Conservation (phyloP, 2,113 vertebrate genomes). For the Donacobius atricapilla region DNA sequence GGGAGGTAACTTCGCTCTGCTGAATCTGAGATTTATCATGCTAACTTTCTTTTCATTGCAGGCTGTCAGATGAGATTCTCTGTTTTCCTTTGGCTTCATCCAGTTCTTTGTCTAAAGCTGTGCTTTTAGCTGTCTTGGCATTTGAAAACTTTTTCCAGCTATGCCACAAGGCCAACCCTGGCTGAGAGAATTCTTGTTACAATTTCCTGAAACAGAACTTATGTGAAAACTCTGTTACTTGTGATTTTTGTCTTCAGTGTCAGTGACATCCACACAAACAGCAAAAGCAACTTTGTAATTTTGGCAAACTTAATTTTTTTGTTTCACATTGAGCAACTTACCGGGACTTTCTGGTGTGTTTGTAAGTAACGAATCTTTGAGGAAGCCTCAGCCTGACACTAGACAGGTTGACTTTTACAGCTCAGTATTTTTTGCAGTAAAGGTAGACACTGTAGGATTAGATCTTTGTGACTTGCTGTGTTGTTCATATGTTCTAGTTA, state of each 20-base stretch:
- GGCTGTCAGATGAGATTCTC: not conserved
- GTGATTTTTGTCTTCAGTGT: not conserved
- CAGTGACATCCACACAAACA: not conserved
- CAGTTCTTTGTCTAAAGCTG: not conserved
- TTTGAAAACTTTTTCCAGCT: not conserved
- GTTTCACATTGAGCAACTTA: not conserved
- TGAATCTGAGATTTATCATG: not conserved
- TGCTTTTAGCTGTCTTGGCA: slow-evolving; percentile 7
- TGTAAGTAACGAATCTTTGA: not conserved
- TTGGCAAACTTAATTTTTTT: not conserved
- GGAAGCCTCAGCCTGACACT: not conserved
- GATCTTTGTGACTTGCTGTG: not conserved
- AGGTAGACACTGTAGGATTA: not conserved
- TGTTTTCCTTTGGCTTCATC: not conserved
- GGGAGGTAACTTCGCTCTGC: not conserved
- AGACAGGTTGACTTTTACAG: not conserved
- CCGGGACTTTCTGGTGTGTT: not conserved
- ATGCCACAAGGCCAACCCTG: not conserved
- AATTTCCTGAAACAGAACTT: not conserved
- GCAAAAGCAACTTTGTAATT: not conserved
- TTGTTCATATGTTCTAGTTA: not conserved
- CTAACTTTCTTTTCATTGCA: not conserved
- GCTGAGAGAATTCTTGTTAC: not conserved
- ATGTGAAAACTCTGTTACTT: not conserved
- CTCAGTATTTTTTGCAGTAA: not conserved